These are phyloP conservation scores for Pangasius mekongensis DNA, from an alignment of 2,797 vertebrate genomes.

Conservation along the genomic window DNA sequence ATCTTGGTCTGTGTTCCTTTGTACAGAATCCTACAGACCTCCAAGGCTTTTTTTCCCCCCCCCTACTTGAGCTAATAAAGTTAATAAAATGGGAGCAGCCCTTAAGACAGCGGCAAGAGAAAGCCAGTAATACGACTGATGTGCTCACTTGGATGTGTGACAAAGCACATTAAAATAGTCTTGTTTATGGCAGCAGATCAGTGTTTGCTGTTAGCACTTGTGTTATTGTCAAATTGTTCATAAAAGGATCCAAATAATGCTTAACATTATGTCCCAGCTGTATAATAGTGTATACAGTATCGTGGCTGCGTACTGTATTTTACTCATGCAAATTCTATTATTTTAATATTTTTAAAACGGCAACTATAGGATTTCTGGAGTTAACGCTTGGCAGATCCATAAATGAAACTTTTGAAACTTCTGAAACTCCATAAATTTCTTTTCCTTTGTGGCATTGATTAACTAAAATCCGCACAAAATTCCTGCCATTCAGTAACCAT, in stretches of 20 bases:
- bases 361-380: background rate
- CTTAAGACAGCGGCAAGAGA: background rate
- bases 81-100: background rate
- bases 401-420: too few relatives aligned
- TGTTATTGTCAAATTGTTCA: background rate
- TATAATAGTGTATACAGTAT: background rate
- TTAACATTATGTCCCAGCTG: too few relatives aligned
- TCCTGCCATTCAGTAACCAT: background rate
- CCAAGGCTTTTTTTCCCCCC: too few relatives aligned
- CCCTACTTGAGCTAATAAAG: background rate
- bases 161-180: slow-evolving; percentile 2
- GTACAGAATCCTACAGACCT: background rate
- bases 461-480: background rate
- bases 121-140: background rate
- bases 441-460: background rate
- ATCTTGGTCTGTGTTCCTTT: background rate
- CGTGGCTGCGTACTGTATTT: background rate
- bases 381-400: background rate
- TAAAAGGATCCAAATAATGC: background rate
- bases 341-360: background rate
- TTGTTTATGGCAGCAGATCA: slow-evolving; percentile 2
- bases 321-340: background rate
- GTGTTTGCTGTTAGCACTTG: background rate
- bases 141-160: slow-evolving; percentile 6
- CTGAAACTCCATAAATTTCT: background rate